Evolutionary conservation across 2,113 vertebrate genomes (phyloP), one percentile per base, ranked within the genome.

Genomic region (Meleagris gallopavo): DNA sequence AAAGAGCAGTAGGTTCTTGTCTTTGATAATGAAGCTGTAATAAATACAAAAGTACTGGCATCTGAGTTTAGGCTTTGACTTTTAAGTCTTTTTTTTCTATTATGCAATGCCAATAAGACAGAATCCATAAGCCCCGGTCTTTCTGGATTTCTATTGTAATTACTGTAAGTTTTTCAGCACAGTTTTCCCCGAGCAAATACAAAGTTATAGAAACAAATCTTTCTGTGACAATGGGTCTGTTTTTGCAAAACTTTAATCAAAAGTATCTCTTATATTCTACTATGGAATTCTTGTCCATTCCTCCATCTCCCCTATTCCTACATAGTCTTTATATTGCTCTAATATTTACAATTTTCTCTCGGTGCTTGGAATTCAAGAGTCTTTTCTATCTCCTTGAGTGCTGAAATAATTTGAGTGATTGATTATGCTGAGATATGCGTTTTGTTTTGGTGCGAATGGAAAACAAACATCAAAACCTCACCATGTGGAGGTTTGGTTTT

Each of bases 261-360:
- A 76, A 83, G 9, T 4, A 10, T 36, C 5, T 73, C 86, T 57
- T 11, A 43, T 70, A 55, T 60, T 72, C 11, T 48, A 22, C 5
- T 0, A 0, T 69, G 11, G 41, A 64, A 9, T 22, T 82, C 22
- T 43, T 72, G 22, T 8, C 3, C 2, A 12, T 76, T 64, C 3
- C 7, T 32, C 17, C 8, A 8, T 69, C 11, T 67, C 72, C 24
- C 8, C 19, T 32, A 20, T 61, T 14, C 22, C 13, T 46, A 11
- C 75, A 43, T 61, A 57, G 3, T 65, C 13, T 73, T 30, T 78
- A 2, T 50, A 17, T 83, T 76, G 12, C 21, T 30, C 4, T 66
- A 21, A 2, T 58, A 36, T 55, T 85, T 75, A 2, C 20, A 43
- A 18, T 43, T 89, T 87, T 79, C 66, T 46, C 19, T 38, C 67